Base-by-base conservation (phyloP, 1,140 invertebrate genomes). In the Saxidomus purpurata region DNA sequence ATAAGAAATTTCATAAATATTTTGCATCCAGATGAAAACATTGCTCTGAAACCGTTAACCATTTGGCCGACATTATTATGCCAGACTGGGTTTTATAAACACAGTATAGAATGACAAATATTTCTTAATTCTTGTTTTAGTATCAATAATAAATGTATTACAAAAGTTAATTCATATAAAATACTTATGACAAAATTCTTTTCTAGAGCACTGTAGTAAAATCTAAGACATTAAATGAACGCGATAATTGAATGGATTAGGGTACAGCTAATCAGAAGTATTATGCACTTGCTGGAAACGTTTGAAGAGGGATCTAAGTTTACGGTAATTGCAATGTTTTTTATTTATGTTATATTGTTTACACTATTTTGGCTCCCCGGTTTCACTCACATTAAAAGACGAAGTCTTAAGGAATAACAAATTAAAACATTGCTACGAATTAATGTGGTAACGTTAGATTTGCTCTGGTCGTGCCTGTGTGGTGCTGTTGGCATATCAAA, bases 21-120 rank as follows among this genome's bases (percentile, higher is more conserved):
- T 85, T 55, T 55, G 8, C 40, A n/a, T 31, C 17, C 9, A 85
- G 67, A 85, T 49, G 63, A 85, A 85, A 55, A 74, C 67, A 76
- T 69, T 43, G 49, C 40, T 55, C 11, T 9, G 67, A 76, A 85
- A 71, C 47, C 69, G 61, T 85, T 74, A 85, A 74, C 28, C 83
- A 74, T 74, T 85, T 85, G 83, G 67, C 36, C 17, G 47, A 59
- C 69, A 85, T 85, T 85, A 85, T 59, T 36, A 11, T 19, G 61
- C 19, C 34, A 40, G 25, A 85, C 17, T 74, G 31, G n/a, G 49
- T 74, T 74, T 74, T 74, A 74, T 74, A 74, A 85, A 74, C 63
- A 71, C 19, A 19, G 13, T 8, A 25, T 36, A 85, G 83, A 55
- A 85, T 85, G 83, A 52, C 63, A 85, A 85, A 25, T 38, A 85